These are phyloP conservation scores for Pseudotriccus pelzelni DNA, from an alignment of 2,797 vertebrate genomes.

Conservation along the genomic window DNA sequence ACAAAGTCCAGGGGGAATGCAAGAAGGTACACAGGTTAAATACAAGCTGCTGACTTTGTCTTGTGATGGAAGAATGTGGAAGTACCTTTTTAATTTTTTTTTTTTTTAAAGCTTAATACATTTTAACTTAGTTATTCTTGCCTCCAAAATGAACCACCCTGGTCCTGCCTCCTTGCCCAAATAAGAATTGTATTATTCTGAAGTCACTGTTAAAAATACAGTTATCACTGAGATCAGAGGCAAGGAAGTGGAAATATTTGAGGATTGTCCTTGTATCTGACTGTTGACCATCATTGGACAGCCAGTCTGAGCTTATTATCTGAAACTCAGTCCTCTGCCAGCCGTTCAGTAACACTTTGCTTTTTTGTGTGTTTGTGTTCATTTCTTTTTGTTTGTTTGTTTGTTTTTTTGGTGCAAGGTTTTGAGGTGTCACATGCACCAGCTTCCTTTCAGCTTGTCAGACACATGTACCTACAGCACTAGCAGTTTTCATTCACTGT, in stretches of 20 bases:
- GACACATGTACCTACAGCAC: neutral
- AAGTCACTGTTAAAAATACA: neutral
- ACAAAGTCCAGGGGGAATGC: neutral
- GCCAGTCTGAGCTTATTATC: neutral
- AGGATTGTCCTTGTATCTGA: neutral
- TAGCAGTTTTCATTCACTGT: neutral
- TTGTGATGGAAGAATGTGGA: neutral
- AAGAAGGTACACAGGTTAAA: neutral
- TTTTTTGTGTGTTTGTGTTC: neutral
- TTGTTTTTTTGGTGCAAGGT: neutral
- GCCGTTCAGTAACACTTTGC: neutral
- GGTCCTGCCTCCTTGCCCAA: neutral
- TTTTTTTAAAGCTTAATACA: neutral
- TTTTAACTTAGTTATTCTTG: neutral
- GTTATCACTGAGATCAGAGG: neutral
- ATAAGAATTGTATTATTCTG: neutral
- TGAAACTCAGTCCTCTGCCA: neutral
- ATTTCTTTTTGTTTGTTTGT: no score
- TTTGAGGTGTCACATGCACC: neutral
- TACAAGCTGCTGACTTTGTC: neutral
- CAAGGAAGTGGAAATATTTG: neutral
- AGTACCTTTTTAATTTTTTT: neutral
- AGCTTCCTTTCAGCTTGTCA: neutral
- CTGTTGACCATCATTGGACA: neutral
- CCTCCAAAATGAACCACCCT: neutral